Evolutionary conservation across 2,888 invertebrate species (phyloP).

Genomic region (Apoda limacodes): DNA sequence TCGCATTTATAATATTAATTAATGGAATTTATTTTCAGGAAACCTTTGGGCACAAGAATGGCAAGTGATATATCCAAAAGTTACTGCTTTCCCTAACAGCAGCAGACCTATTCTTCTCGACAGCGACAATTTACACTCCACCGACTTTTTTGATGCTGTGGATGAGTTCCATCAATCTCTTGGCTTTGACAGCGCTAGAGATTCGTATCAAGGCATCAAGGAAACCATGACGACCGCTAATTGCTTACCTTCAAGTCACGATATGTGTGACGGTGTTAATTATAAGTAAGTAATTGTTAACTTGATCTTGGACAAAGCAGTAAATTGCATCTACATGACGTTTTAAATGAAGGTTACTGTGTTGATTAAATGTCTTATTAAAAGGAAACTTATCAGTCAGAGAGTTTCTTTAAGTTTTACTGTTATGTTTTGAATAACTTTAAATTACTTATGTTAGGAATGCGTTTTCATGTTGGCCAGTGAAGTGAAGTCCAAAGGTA

Average conservation of each 20-base stretch:
- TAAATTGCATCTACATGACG: too few relatives aligned
- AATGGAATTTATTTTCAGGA: slow-evolving; percentile 44
- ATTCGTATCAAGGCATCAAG: slow-evolving; percentile 70
- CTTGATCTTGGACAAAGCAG: too few relatives aligned
- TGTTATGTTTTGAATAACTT: too few relatives aligned
- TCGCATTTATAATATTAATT: too few relatives aligned
- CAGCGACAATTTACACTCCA: slow-evolving; percentile 44
- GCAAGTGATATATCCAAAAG: slow-evolving; percentile 59
- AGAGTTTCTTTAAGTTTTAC: too few relatives aligned
- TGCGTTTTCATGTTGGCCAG: too few relatives aligned
- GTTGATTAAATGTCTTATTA: too few relatives aligned
- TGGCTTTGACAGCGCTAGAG: slow-evolving; percentile 71
- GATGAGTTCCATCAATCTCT: slow-evolving; percentile 72
- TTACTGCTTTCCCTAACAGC: slow-evolving; percentile 58
- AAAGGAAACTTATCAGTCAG: too few relatives aligned
- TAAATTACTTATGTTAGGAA: too few relatives aligned
- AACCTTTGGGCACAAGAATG: slow-evolving; percentile 77
- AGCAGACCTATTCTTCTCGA: slow-evolving; percentile 63
- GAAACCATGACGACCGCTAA: slow-evolving; percentile 70
- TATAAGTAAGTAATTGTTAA: slow-evolving; percentile 74
- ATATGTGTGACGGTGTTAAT: slow-evolving; percentile 74
- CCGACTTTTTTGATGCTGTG: slow-evolving; percentile 68
- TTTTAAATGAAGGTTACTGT: too few relatives aligned
- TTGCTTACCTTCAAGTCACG: slow-evolving; percentile 78
- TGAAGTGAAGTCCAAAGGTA: too few relatives aligned